Conservation (phyloP, 2,888 invertebrate genomes). For the Drosophila maculinotata region DNA sequence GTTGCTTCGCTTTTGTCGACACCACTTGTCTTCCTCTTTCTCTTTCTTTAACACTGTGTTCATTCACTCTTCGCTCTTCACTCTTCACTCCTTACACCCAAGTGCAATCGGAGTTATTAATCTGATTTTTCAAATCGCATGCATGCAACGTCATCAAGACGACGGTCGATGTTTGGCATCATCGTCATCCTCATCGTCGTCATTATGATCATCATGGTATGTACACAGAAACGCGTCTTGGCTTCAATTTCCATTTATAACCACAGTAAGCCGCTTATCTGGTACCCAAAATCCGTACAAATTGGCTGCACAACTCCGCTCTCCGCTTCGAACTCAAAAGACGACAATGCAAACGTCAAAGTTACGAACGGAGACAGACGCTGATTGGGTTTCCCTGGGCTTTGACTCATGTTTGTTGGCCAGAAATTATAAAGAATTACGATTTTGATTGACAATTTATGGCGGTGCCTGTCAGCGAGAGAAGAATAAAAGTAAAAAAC, state of each 20-base stretch:
- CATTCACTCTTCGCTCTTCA: conserved; percentile 2
- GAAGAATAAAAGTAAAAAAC: conserved; percentile 9
- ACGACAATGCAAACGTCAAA: conserved; percentile 73
- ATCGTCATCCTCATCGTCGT: conserved; percentile 43
- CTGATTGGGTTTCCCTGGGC: conserved; percentile 61
- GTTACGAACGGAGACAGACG: conserved; percentile 51
- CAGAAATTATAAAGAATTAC: conserved; percentile 59
- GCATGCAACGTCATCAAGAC: conserved; percentile 71
- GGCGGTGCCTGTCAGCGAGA: conserved; percentile 50
- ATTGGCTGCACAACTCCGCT: conserved; percentile 65
- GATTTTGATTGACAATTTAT: conserved; percentile 61
- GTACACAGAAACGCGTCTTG: conserved; percentile 73
- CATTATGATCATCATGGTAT: conserved; percentile 46
- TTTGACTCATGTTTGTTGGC: conserved; percentile 32
- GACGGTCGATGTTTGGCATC: conserved; percentile 15
- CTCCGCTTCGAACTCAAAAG: conserved; percentile 17
- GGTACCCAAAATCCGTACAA: conserved; percentile 69
- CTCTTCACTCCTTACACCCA: conserved; percentile 10
- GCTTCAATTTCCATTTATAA: conserved; percentile 79
- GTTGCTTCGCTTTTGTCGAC: conserved; percentile 35
- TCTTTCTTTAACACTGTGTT: conserved; percentile 4
- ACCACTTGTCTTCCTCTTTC: conserved; percentile 21
- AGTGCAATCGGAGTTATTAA: conserved; percentile 75
- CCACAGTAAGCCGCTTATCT: conserved; percentile 77
- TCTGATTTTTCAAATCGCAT: conserved; percentile 75